Percentiles rank a stretch among this genome's conserved stretches.
phyloP scores from a whole-genome alignment of 2,888 invertebrate species.

The Agriopis marginaria region DNA sequence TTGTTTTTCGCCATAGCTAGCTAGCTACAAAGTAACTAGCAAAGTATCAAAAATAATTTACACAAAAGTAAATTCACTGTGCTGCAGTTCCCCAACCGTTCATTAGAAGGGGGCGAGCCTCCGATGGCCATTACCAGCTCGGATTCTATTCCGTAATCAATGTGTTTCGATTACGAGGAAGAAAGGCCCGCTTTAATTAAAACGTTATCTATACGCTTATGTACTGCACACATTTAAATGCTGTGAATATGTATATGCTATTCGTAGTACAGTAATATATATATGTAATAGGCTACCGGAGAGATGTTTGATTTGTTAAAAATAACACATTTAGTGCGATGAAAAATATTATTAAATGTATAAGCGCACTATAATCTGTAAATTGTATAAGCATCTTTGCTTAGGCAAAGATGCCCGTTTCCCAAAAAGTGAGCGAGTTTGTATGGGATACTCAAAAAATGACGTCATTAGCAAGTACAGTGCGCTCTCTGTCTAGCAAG shows the following conservation, averaged over 20 bases:
- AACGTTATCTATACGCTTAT: constrained; percentile 37
- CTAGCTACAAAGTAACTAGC: too few relatives aligned
- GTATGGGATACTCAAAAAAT: too few relatives aligned
- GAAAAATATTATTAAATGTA: too few relatives aligned
- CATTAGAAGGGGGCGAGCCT: constrained; percentile 55
- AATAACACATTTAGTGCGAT: too few relatives aligned
- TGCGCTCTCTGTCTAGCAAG: too few relatives aligned
- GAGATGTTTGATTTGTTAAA: too few relatives aligned
- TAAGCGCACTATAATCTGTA: too few relatives aligned
- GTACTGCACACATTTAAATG: constrained; percentile 9
- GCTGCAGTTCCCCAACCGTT: constrained; percentile 1
- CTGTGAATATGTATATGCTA: not conserved
- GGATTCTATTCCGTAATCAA: constrained; percentile 65
- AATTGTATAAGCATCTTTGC: too few relatives aligned
- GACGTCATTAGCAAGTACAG: too few relatives aligned
- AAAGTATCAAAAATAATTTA: not conserved
- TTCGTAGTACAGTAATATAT: not conserved
- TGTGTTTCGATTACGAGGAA: constrained; percentile 73
- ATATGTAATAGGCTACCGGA: not conserved
- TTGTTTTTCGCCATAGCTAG: too few relatives aligned
- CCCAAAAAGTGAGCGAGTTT: too few relatives aligned
- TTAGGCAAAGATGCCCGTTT: too few relatives aligned
- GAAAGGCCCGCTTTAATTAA: constrained; percentile 47
- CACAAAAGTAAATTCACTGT: constrained; percentile 21
- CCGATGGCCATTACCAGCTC: constrained; percentile 58